Base-by-base conservation (phyloP, 2,113 vertebrate species). In the Entelurus aequoreus region DNA sequence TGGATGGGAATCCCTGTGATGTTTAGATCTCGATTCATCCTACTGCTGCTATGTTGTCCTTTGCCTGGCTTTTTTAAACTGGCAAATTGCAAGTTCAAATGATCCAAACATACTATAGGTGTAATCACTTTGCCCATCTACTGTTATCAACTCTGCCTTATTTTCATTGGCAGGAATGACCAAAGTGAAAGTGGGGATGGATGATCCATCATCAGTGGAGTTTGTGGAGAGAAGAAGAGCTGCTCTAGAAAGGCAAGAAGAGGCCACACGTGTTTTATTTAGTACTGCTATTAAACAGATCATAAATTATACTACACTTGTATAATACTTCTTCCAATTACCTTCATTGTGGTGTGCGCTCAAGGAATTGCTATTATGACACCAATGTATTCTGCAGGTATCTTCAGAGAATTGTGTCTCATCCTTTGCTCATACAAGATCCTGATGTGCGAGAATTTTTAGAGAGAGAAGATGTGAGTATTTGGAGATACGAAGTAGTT, bases 131-230 rank as follows among this genome's bases (percentile, higher is more conserved):
- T 54, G 13, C 28, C 36, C 35, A 5, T n/a, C 35, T 55, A 9
- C 54, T 28, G 28, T 28, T 40, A 42, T 6, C 15, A 11, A 42
- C 7, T 74, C 50, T 53, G 10, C 64, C 2, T 69, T 5, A 13
- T 67, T 57, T 75, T 6, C 12, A 47, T 37, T 56, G 37, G 64
- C 79, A 98, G 96, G 96, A 74, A 99, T 98, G 96, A 98, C 96
- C 73, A 99, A 99, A 91, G 91, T 99, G 69, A 99, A 99, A 84
- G 96, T 99, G 73, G 96, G 96, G 21, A 98, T 98, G 82, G 96
- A 99, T 71, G 96, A 98, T 71, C 93, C 94, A 8, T 98, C 96
- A 40, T 99, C 96, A 16, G 92, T 90, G 37, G 96, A 99, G 84
- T 99, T 99, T 89, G 88, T 97, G 50, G 96, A 98, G 69, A 94